Conservation (phyloP, 2,113 vertebrate genomes). For the Passer montanus region DNA sequence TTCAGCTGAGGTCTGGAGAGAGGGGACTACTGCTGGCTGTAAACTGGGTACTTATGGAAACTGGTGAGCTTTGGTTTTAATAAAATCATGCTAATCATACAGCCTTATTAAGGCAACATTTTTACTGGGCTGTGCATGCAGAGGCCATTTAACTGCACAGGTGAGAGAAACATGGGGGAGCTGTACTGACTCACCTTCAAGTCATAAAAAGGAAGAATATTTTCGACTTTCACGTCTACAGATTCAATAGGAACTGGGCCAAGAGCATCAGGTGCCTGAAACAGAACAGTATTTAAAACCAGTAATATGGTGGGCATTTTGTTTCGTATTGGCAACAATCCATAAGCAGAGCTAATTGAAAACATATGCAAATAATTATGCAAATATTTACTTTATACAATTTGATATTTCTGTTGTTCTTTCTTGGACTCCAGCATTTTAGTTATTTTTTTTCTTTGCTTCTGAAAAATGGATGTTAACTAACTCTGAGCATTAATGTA, state of each 20-base stretch:
- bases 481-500: neutral
- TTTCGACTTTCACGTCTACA: constrained; percentile 70
- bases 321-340: neutral
- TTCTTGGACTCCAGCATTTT: neutral
- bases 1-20: neutral
- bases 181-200: constrained; percentile 80
- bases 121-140: neutral
- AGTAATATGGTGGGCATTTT: neutral
- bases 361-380: neutral
- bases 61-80: neutral
- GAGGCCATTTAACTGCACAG: neutral
- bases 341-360: neutral
- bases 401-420: neutral
- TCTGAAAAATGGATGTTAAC: neutral
- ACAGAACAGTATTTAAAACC: neutral
- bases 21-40: neutral
- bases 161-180: neutral
- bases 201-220: constrained; percentile 74
- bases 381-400: neutral
- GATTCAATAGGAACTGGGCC: constrained; percentile 71
- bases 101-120: neutral
- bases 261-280: constrained; percentile 77
- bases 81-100: neutral
- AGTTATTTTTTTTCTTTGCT: neutral
- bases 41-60: neutral